Base-by-base conservation (phyloP, 2,888 invertebrate genomes). In the Rhabditoides inermis region DNA sequence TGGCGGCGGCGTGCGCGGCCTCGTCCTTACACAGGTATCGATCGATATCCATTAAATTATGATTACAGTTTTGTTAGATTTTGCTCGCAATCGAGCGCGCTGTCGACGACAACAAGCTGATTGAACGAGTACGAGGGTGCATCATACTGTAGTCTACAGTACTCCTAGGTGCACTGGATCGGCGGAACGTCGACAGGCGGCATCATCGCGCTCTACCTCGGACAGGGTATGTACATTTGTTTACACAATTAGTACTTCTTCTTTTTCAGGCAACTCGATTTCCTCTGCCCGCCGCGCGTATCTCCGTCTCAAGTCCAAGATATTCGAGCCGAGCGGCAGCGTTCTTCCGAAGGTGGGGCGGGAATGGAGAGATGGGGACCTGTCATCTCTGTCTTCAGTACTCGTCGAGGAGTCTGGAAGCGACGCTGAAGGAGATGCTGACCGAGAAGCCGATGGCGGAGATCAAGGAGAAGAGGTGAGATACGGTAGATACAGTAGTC, bases 181-280 rank as follows among this genome's bases (percentile, higher is more conserved):
- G 63, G 54, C 4, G 63, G 63, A 0, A 63, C 63, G 22, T 56
- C 56, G 41, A 56, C 58, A 35, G 63, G 63, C 3, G 63, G 63
- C 2, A 55, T 63, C 22, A 55, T 63, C 51, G 50, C 58, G 18
- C 46, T 54, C 32, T 42, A 52, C 26, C 51, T 63, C n/a, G 49
- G 55, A 7, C 48, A 37, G 15, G 63, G 62, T 56, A 25, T 35
- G 30, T 18, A 45, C 20, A 22, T 20, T 44, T 7, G n/a, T n/a
- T n/a, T n/a, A n/a, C n/a, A n/a, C n/a, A n/a, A n/a, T n/a, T n/a
- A n/a, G n/a, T n/a, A n/a, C n/a, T 36, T 48, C n/a, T 12, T 15
- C 30, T 54, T 45, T n/a, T n/a, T n/a, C n/a, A n/a, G n/a, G n/a
- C n/a, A n/a, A n/a, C n/a, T n/a, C n/a, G n/a, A n/a, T n/a, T n/a